phyloP scores from a whole-genome alignment of 2,113 vertebrate species.

The Amblyopsis rosae region DNA sequence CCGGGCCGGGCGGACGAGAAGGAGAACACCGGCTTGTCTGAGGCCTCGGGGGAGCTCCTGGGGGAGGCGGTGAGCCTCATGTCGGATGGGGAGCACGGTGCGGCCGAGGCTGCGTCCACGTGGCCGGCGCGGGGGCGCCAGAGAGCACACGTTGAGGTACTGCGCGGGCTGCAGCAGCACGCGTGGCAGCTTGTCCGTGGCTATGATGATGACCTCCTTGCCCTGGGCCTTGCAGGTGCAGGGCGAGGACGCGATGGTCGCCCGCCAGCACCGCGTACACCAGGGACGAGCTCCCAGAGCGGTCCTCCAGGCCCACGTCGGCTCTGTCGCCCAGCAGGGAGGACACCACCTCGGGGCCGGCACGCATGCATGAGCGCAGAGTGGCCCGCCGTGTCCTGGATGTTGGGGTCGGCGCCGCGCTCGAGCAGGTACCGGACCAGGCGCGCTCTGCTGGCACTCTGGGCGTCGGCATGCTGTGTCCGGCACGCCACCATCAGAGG shows the following conservation, averaged over 20 bases:
- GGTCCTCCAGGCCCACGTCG: constrained; percentile 88
- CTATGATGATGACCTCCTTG: constrained; percentile 95
- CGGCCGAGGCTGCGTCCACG: constrained; percentile 43
- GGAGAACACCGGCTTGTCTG: constrained; percentile 58
- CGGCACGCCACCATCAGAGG: constrained; percentile 90
- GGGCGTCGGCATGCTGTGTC: constrained; percentile 81
- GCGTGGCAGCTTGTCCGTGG: constrained; percentile 74
- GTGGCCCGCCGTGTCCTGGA: constrained; percentile 90
- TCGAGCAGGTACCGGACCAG: constrained; percentile 91
- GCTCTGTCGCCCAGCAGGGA: constrained; percentile 82
- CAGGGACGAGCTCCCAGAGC: constrained; percentile 80
- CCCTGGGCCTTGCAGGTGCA: constrained; percentile 86
- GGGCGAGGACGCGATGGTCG: constrained; percentile 81
- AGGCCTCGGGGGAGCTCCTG: constrained; percentile 50
- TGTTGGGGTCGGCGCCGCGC: constrained; percentile 91
- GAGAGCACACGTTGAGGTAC: constrained; percentile 80
- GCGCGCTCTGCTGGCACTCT: constrained; percentile 84
- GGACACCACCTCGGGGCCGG: constrained; percentile 81
- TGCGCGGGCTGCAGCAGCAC: constrained; percentile 80
- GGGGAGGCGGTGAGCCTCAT: constrained; percentile 78
- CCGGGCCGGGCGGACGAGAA: constrained; percentile 36
- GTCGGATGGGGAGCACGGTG: constrained; percentile 77
- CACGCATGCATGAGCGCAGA: constrained; percentile 93
- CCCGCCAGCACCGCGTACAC: constrained; percentile 84
- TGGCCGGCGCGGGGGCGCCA: constrained; percentile 50